These are phyloP conservation scores for Celastrina argiolus DNA, from an alignment of 2,888 invertebrate species.

Conservation along the genomic window DNA sequence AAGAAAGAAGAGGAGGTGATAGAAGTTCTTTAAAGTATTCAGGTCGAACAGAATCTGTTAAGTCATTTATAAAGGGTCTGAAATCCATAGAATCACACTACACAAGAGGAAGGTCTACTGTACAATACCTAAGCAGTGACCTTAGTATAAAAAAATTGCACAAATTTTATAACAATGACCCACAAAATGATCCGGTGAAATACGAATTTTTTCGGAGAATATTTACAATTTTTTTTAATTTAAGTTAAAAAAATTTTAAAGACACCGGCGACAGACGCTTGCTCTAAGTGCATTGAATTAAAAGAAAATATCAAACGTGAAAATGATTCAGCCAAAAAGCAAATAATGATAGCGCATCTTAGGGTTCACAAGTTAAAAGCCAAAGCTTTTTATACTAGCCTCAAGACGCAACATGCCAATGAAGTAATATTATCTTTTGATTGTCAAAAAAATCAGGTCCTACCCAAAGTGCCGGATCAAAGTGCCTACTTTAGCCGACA, in stretches of 20 bases:
- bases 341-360: conserved; percentile 29
- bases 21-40: conserved; percentile 16
- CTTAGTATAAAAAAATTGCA: conserved; percentile 24
- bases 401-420: conserved; percentile 32
- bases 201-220: conserved; percentile 23
- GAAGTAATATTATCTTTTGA: conserved; percentile 33
- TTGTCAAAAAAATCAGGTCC: conserved; percentile 35
- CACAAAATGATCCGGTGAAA: conserved; percentile 19
- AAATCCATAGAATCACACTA: conserved; percentile 13
- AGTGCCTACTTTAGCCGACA: conserved; percentile 36
- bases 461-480: conserved; percentile 37
- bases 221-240: conserved; percentile 22
- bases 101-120: conserved; percentile 20
- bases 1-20: conserved; percentile 30
- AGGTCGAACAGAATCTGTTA: conserved; percentile 6
- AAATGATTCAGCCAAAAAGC: conserved; percentile 20
- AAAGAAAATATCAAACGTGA: conserved; percentile 35
- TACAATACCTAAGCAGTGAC: conserved; percentile 25
- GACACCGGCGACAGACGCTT: conserved; percentile 28
- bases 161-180: conserved; percentile 22
- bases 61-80: conserved; percentile 4
- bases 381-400: conserved; percentile 36
- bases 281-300: conserved; percentile 28
- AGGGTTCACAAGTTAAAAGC: conserved; percentile 35
- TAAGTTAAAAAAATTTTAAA: conserved; percentile 26